A percentile compares a stretch with the other conserved stretches of the same genome.
Evolutionary conservation across 1,140 invertebrate genomes (phyloP).

Genomic region (Liolophura sinensis): DNA sequence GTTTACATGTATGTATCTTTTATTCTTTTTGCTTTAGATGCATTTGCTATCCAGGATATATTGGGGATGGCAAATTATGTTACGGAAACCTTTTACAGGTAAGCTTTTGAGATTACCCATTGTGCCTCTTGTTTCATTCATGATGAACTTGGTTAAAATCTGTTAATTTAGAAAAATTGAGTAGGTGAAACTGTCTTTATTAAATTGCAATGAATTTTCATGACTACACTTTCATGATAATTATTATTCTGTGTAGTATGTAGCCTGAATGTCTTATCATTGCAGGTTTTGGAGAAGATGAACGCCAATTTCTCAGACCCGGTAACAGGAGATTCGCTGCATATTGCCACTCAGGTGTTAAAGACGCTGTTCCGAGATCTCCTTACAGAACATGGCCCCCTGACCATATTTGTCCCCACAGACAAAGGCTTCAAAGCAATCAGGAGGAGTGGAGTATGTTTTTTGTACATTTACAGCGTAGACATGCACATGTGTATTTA

Average conservation of each 20-base stretch:
- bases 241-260: not conserved
- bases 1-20: slow-evolving; percentile 8
- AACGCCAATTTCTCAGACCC: slow-evolving; percentile 18
- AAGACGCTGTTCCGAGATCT: slow-evolving; percentile 24
- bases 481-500: no score
- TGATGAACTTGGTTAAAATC: no score
- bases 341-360: slow-evolving; percentile 20
- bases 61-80: slow-evolving; percentile 35
- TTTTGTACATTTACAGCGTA: no score
- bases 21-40: slow-evolving; percentile 28
- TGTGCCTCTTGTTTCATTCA: not conserved
- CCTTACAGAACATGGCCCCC: slow-evolving; percentile 37
- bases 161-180: no score
- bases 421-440: slow-evolving; percentile 30
- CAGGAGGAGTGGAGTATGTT: no score
- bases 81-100: slow-evolving; percentile 43
- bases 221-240: no score
- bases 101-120: slow-evolving; percentile 3
- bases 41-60: slow-evolving; percentile 37
- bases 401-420: slow-evolving; percentile 41
- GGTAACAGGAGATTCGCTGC: slow-evolving; percentile 18
- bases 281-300: slow-evolving; percentile 26
- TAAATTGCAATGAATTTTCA: not conserved
- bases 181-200: no score
- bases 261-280: not conserved